phyloP scores from a whole-genome alignment of 1,140 invertebrate species.

The Oppia nitens region DNA sequence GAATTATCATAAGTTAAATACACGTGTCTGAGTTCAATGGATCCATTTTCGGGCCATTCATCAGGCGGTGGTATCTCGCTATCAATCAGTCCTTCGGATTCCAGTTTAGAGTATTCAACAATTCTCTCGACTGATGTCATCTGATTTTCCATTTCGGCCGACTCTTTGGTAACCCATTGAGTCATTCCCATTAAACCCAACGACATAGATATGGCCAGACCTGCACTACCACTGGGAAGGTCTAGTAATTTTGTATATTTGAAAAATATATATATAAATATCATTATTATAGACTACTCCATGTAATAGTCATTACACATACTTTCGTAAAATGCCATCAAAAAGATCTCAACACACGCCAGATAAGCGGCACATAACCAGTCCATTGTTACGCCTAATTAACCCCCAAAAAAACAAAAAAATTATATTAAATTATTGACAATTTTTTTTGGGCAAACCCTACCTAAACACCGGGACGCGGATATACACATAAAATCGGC shows the following conservation, averaged over 20 bases:
- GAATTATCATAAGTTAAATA: slow-evolving; percentile 45
- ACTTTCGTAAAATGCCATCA: slow-evolving; percentile 8
- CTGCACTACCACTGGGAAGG: no score
- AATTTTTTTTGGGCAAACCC: slow-evolving; percentile 58
- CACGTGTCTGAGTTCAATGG: slow-evolving; percentile 46
- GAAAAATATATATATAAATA: neutral
- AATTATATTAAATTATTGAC: slow-evolving; percentile 24
- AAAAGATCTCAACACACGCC: slow-evolving; percentile 27
- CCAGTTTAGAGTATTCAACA: slow-evolving; percentile 52
- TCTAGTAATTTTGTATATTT: neutral
- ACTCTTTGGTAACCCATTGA: no score
- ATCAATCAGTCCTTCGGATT: slow-evolving; percentile 39
- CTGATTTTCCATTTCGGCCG: slow-evolving; percentile 58
- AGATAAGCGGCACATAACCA: slow-evolving; percentile 52
- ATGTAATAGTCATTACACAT: neutral
- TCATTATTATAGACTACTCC: neutral
- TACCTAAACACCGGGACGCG: slow-evolving; percentile 62
- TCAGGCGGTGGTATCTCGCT: slow-evolving; percentile 39
- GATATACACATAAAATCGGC: slow-evolving; percentile 54
- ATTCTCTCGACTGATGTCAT: slow-evolving; percentile 70
- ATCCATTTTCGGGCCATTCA: slow-evolving; percentile 47
- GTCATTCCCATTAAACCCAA: no score
- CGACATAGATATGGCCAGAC: no score
- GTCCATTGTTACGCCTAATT: slow-evolving; percentile 48
- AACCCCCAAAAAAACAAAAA: neutral